Conservation (phyloP, 2,797 vertebrate species). For the Clarias laeviceps region DNA sequence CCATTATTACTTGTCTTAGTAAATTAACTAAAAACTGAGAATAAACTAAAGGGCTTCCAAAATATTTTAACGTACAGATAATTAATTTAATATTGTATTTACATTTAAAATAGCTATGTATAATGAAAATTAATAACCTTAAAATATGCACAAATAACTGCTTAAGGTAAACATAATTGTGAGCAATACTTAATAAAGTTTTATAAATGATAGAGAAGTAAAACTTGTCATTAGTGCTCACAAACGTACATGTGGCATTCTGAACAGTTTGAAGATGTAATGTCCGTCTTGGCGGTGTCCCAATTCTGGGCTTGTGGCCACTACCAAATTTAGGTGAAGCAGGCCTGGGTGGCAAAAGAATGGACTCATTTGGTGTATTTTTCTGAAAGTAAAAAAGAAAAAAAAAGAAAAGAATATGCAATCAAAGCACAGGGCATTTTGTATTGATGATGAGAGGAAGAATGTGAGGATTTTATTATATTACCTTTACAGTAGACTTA, state of each 20-base stretch:
- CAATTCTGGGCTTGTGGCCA: conserved; percentile 59
- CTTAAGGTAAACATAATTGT: not conserved
- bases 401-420: not conserved
- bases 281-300: conserved; percentile 60
- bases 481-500: conserved; percentile 75
- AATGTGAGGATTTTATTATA: not conserved
- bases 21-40: not conserved
- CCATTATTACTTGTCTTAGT: not conserved
- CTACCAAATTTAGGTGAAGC: conserved; percentile 56
- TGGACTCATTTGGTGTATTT: conserved; percentile 58
- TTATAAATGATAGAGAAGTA: not conserved
- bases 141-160: not conserved
- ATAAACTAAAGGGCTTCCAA: not conserved
- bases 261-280: conserved; percentile 40
- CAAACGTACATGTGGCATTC: conserved; percentile 52
- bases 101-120: not conserved
- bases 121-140: not conserved
- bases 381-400: conserved; percentile 4
- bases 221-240: not conserved
- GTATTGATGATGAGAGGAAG: not conserved
- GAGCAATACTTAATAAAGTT: not conserved
- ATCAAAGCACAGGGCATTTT: not conserved
- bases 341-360: conserved; percentile 56
- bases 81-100: not conserved
- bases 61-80: not conserved